These are phyloP conservation scores for Smittia aterrima DNA, from an alignment of 2,888 invertebrate species.

Conservation along the genomic window DNA sequence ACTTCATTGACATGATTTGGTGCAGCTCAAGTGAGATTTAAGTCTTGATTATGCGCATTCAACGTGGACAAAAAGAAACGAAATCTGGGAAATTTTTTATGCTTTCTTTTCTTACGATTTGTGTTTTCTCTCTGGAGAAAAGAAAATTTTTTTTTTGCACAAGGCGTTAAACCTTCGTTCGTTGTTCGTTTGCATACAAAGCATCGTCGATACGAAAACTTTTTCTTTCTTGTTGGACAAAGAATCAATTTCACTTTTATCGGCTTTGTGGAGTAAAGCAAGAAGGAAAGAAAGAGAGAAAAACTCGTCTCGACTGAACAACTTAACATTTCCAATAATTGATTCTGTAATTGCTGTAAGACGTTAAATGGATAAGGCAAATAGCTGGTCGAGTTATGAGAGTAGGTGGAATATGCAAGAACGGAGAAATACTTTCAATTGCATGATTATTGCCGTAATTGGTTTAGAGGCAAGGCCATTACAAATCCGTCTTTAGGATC, in stretches of 20 bases:
- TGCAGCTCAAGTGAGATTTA: neutral
- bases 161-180: neutral
- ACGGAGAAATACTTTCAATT: neutral
- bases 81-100: neutral
- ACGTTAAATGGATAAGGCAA: neutral
- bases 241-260: constrained; percentile 34
- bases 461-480: neutral
- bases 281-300: too few relatives aligned
- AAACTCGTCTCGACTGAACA: neutral
- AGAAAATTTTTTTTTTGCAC: neutral
- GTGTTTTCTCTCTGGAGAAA: neutral
- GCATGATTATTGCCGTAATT: neutral
- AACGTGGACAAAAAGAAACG: neutral
- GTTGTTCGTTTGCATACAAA: neutral
- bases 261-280: too few relatives aligned
- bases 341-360: neutral
- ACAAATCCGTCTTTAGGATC: neutral
- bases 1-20: neutral
- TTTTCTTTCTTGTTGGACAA: neutral
- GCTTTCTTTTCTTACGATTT: neutral
- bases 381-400: too few relatives aligned
- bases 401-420: neutral
- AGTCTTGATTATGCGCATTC: neutral
- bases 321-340: neutral
- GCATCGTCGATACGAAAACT: neutral